Conservation (phyloP, 2,113 vertebrate genomes). For the Labeo rohita region DNA sequence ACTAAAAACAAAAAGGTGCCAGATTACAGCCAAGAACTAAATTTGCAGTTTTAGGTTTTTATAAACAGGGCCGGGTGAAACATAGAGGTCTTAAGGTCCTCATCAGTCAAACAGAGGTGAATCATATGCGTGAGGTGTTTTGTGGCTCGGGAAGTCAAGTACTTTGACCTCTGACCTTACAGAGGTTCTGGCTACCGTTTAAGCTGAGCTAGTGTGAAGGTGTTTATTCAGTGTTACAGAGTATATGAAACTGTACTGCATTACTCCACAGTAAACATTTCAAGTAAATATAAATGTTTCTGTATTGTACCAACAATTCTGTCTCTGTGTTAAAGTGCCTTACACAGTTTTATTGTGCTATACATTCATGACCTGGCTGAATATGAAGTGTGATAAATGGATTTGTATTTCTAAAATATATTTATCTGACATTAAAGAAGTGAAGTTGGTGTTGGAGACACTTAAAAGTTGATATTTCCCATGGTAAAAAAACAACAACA, state of each 20-base stretch:
- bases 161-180: neutral
- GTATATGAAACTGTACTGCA: neutral
- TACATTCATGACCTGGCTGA: too few relatives aligned
- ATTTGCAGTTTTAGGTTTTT: neutral
- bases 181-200: neutral
- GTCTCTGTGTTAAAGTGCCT: neutral
- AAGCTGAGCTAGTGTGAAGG: neutral
- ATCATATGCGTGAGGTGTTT: neutral
- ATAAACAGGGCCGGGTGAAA: neutral
- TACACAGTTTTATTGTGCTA: too few relatives aligned
- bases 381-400: too few relatives aligned
- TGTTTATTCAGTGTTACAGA: neutral
- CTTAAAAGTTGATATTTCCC: slow-evolving; percentile 22
- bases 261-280: neutral
- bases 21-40: neutral
- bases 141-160: slow-evolving; percentile 7
- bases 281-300: neutral
- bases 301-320: neutral
- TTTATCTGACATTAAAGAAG: neutral
- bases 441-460: neutral
- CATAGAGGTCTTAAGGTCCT: neutral
- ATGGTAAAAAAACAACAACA: neutral
- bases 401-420: too few relatives aligned
- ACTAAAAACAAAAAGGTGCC: neutral
- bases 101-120: neutral